These are phyloP conservation scores for Ophion costatus DNA, from an alignment of 2,888 invertebrate species.

Conservation along the genomic window DNA sequence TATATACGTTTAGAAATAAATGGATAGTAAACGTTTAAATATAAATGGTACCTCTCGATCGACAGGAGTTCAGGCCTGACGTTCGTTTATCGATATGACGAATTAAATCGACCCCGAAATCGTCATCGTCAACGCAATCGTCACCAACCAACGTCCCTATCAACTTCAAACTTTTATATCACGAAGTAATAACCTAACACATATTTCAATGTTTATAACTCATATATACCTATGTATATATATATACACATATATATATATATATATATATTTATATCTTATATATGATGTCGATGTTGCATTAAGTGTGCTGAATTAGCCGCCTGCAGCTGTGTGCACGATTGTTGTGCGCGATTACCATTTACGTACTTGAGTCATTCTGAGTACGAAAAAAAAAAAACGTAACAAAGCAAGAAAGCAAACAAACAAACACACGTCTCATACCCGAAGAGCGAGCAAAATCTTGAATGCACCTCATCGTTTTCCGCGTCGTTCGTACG, in stretches of 20 bases:
- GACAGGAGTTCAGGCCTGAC: conserved; percentile 74
- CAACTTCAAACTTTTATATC: conserved; percentile 63
- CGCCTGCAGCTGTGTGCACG: conserved; percentile 81
- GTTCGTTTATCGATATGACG: conserved; percentile 73
- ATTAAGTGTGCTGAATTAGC: conserved; percentile 72
- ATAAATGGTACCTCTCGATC: conserved; percentile 61
- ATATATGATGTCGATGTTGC: conserved; percentile 73
- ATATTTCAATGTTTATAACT: conserved; percentile 58
- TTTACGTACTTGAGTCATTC: conserved; percentile 36
- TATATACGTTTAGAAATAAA: conserved; percentile 9
- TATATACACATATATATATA: conserved; percentile 16
- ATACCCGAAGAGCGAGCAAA: background rate
- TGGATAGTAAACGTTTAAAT: conserved; percentile 46
- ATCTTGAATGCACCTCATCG: background rate
- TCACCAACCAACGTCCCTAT: conserved; percentile 55
- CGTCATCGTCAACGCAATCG: conserved; percentile 49
- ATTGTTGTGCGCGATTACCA: conserved; percentile 77
- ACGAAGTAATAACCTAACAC: conserved; percentile 61
- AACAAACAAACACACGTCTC: background rate
- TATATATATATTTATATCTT: conserved; percentile 44
- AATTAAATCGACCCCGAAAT: conserved; percentile 52
- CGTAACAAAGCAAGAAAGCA: background rate
- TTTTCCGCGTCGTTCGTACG: background rate
- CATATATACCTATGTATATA: conserved; percentile 18
- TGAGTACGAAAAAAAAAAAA: conserved; percentile 11